Percentiles rank a stretch among this genome's conserved stretches.
Conservation (phyloP, 2,888 invertebrate species). For the Sinodicranocentrus sp. region DNA sequence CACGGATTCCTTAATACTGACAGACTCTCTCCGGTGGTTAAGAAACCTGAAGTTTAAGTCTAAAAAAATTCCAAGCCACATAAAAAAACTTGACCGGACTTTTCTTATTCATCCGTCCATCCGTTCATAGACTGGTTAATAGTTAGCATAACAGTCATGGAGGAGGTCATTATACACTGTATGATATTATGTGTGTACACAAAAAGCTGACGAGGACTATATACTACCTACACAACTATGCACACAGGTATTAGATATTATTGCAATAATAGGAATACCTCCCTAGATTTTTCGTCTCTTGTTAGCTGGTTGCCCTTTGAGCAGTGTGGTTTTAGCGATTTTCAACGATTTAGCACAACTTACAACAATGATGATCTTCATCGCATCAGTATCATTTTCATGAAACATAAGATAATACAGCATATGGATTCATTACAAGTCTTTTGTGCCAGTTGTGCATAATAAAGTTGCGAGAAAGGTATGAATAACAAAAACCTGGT, state of each 20-base stretch:
- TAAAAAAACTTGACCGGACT: conserved; percentile 64
- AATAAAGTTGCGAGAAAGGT: conserved; percentile 14
- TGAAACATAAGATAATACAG: background rate
- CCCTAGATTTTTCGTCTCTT: conserved; percentile 16
- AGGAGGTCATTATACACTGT: conserved; percentile 61
- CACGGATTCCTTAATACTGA: conserved; percentile 65
- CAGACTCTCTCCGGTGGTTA: conserved; percentile 61
- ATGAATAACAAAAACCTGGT: conserved; percentile 20
- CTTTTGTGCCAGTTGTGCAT: conserved; percentile 6
- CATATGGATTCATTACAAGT: conserved; percentile 31
- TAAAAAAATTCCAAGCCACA: conserved; percentile 55
- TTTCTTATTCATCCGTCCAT: conserved; percentile 53
- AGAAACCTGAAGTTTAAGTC: conserved; percentile 57
- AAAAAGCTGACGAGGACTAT: too few species aligned
- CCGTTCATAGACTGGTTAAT: conserved; percentile 57
- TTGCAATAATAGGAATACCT: conserved; percentile 37
- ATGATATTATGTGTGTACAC: background rate
- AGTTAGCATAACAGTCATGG: conserved; percentile 44
- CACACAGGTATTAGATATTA: conserved; percentile 2
- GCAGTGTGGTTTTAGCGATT: conserved; percentile 57
- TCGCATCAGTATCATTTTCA: conserved; percentile 26
- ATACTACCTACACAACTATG: too few species aligned
- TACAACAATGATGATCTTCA: conserved; percentile 5
- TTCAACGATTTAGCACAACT: conserved; percentile 59
- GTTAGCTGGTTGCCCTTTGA: conserved; percentile 53